phyloP scores from a whole-genome alignment of 1,140 invertebrate genomes.

The Heliconius congener region DNA sequence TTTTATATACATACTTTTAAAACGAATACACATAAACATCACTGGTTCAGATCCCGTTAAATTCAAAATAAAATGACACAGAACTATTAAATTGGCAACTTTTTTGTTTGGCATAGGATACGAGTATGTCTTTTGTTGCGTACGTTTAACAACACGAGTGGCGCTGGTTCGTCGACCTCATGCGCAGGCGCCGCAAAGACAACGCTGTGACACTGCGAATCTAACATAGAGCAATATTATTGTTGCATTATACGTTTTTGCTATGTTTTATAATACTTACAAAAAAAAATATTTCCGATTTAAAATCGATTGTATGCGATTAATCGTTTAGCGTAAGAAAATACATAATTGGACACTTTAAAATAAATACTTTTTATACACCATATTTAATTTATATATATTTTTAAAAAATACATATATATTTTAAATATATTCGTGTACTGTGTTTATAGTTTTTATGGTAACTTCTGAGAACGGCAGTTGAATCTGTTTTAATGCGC shows the following conservation, averaged over 20 bases:
- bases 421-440: not conserved
- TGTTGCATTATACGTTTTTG: constrained; percentile 25
- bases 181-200: constrained; percentile 65
- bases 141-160: constrained; percentile 71
- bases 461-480: not conserved
- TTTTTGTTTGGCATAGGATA: constrained; percentile 5
- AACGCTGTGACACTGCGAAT: constrained; percentile 62
- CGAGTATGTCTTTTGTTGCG: constrained; percentile 51
- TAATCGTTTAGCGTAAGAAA: not conserved
- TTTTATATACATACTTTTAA: too few species aligned
- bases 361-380: not conserved
- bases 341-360: too few species aligned
- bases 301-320: not conserved
- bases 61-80: not conserved
- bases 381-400: not conserved
- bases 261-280: not conserved
- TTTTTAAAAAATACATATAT: not conserved
- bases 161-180: constrained; percentile 71
- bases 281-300: not conserved
- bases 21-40: too few species aligned
- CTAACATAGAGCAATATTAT: constrained; percentile 49
- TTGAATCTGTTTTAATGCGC: not conserved
- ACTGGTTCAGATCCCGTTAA: not conserved
- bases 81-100: not conserved
- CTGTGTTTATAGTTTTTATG: constrained; percentile 4